Evolutionary conservation across 1,140 invertebrate species (phyloP), one percentile per base, ranked within the genome.

Genomic region (Ceratoteleas bidentatus): DNA sequence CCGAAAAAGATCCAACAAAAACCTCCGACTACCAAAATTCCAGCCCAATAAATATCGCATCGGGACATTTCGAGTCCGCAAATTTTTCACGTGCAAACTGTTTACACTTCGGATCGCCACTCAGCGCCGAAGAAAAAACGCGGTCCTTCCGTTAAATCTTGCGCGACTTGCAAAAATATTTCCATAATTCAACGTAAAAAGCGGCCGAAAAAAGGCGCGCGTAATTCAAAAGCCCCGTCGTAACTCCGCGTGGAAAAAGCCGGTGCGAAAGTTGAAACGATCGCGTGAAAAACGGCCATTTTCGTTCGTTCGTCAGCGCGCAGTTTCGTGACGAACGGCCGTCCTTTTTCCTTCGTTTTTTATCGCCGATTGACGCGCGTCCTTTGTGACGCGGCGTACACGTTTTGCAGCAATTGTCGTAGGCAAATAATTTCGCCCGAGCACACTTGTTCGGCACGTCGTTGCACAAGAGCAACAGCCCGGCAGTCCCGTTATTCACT

Each of bases 401-500:
- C 69, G 69, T 69, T 69, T 76, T 56, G 9, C 52, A 54, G 15
- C 74, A 64, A 64, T 64, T 57, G 65, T 69, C 15, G 47, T 57
- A 50, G 64, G 64, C 40, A 77, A 69, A 69, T 62, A 62, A 76
- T 76, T 68, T 65, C 10, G 0, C 15, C 6, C 13, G 32, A 36
- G 49, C 24, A 24, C 43, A 60, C 64, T 68, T 68, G 45, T 76
- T 76, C 45, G 15, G 56, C 56, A 49, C 36, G 32, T 54, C 56
- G 64, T 75, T 75, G 72, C 14, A 38, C 24, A 36, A n/a, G 43
- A 45, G 56, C 53, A 64, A 61, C 52, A 56, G n/a, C 47, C 14
- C 43, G 56, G n/a, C 40, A n/a, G n/a, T 45, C 9, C 24, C 64
- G 57, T 76, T 53, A 68, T 68, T 76, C 56, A 52, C 36, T 61